Base-by-base conservation (phyloP, 2,888 invertebrate genomes). In the Caenorhabditis afra region DNA sequence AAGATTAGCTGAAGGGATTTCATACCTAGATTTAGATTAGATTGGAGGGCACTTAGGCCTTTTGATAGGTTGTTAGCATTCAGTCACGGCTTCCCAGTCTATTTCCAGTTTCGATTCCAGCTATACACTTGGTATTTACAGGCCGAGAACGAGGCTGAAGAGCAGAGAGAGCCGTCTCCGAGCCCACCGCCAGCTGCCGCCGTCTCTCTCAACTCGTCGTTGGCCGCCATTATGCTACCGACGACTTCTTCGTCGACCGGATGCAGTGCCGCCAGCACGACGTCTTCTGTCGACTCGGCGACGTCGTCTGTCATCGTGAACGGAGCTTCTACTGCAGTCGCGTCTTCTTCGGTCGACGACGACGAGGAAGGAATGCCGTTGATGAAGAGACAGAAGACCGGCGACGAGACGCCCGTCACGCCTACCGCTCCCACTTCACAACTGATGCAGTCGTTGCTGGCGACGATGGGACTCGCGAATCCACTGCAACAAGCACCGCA, bases 301-400 rank as follows among this genome's bases (percentile, higher is more conserved):
- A 11, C 44, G 22, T 71, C 76, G 18, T 67, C 74, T 12, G 80
- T 83, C 8, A 81, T 83, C 57, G 81, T 81, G 18, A 81, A 68
- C 47, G 59, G 64, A 35, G 12, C 53, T 16, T 23, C 41, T 7
- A 53, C 44, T 22, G 62, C 62, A 18, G 66, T 45, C 5, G 70
- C 45, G 41, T n/a, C 53, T 18, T 23, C 41, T 14, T 57, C 44
- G 29, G 58, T 57, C 29, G 66, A 45, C 5, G 70, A 35, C 45
- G 55, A 57, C 10, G 78, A 78, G 16, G 57, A 23, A 7, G 20
- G 29, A 8, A 67, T 67, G 35, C 80, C 81, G 22, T 65, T 79
- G 14, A 49, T 62, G 4, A 81, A 81, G 53, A 83, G 78, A 22
- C 18, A 44, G 41, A 65, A 50, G 35, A 53, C 74, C 7, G 44